Evolutionary conservation across 2,113 vertebrate genomes (phyloP).

Genomic region (Neolamprologus ventralis): DNA sequence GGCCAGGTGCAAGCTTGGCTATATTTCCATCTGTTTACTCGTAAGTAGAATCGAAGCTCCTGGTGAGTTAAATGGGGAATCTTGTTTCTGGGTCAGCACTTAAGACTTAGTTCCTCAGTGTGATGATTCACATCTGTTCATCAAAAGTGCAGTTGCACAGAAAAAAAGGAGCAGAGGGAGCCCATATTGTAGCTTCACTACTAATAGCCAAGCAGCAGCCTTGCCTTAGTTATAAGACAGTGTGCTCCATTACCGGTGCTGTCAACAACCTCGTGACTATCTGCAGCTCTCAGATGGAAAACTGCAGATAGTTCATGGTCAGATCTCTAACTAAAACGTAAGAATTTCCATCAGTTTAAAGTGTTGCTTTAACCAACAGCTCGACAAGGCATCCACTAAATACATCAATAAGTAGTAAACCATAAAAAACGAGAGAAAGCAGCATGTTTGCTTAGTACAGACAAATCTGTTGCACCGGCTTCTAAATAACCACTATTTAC

Average conservation of each 20-base stretch:
- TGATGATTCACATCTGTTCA: slow-evolving; percentile 47
- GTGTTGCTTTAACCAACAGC: neutral
- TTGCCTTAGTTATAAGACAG: neutral
- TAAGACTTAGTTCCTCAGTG: neutral
- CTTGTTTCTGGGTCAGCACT: slow-evolving; percentile 29
- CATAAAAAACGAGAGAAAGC: neutral
- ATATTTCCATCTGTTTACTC: slow-evolving; percentile 1
- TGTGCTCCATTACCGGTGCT: neutral
- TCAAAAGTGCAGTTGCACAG: neutral
- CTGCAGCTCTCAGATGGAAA: neutral
- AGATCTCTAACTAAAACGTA: neutral
- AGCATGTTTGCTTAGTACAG: neutral
- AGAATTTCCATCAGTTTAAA: neutral
- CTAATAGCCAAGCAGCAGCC: neutral
- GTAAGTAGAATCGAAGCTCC: neutral
- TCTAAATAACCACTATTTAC: slow-evolving; percentile 33
- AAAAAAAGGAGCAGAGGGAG: slow-evolving; percentile 1
- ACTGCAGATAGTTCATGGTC: neutral
- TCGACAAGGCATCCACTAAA: neutral
- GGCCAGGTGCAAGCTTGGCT: slow-evolving; percentile 34
- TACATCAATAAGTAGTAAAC: neutral
- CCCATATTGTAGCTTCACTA: neutral
- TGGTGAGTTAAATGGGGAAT: slow-evolving; percentile 8
- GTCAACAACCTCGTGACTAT: neutral
- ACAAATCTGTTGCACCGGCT: neutral